Base-by-base conservation (phyloP, 2,113 vertebrate species). In the Archocentrus centrarchus region DNA sequence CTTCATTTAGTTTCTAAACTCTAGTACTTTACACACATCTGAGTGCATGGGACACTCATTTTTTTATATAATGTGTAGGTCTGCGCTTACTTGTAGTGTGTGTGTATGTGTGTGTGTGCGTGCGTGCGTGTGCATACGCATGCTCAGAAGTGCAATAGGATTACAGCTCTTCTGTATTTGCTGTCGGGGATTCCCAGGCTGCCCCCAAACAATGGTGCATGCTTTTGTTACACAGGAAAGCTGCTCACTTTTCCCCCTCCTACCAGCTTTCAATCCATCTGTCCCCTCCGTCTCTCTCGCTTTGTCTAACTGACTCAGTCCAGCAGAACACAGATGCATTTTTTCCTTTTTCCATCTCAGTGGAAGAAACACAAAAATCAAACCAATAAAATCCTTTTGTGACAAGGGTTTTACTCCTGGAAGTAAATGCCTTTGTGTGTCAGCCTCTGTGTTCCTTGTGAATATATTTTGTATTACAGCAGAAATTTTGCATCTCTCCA, bases 151-250 rank as follows among this genome's bases (percentile, higher is more conserved):
- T 53, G 32, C 77, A 85, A 62, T 24, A 60, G 85, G 83, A 83
- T 88, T 89, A 84, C 81, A 66, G 63, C 59, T 90, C 59, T 14
- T 78, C 68, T 84, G 60, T 83, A 68, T 91, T 83, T 82, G 61
- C 85, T 88, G 73, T 66, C n/a, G 75, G 84, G 89, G 85, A 93
- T 90, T 93, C 90, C 93, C 85, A 83, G 88, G 68, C 80, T 83
- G 68, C 57, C 57, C 86, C 57, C 82, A 87, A 30, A 84, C 89
- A 88, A 91, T 87, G 15, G 66, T 83, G 80, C 68, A 84, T 82
- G 86, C 80, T 91, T 86, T 85, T 90, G 86, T 87, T 86, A 87
- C 17, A 6, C 79, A 85, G 83, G 27, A 90, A 88, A 90, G 80
- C 87, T 75, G 60, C 82, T 86, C 76, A 82, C 63, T 83, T 77